A percentile compares a stretch with the other conserved stretches of the same genome.
These are phyloP conservation scores for Helicoverpa armigera DNA, from an alignment of 1,140 invertebrate genomes.

Conservation along the genomic window DNA sequence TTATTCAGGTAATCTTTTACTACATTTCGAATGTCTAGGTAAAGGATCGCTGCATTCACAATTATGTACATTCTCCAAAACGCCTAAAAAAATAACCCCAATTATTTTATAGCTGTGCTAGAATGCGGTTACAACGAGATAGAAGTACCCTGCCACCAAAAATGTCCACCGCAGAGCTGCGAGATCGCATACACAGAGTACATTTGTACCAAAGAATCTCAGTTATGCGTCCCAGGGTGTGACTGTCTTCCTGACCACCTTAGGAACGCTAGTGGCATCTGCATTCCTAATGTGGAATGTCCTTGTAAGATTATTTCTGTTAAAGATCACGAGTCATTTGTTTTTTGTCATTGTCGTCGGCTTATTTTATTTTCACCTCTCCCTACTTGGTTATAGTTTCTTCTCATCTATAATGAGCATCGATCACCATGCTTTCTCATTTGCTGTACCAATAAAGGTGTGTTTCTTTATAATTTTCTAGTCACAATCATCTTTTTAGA, in stretches of 20 bases:
- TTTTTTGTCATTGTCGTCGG: background rate
- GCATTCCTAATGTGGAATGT: conserved; percentile 57
- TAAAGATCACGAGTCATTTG: no score
- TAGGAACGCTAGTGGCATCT: conserved; percentile 44
- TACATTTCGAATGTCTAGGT: no score
- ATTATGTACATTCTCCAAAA: no score
- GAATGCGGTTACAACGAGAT: conserved; percentile 55
- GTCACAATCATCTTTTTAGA: no score
- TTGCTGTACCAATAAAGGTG: no score
- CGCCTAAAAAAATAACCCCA: background rate
- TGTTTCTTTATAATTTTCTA: no score
- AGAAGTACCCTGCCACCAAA: conserved; percentile 29
- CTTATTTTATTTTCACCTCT: background rate
- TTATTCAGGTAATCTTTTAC: no score
- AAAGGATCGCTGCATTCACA: no score
- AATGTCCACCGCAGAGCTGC: conserved; percentile 56
- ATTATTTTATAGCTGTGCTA: conserved; percentile 26
- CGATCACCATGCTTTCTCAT: background rate
- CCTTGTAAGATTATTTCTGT: conserved; percentile 38
- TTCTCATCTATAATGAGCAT: background rate
- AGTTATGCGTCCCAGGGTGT: conserved; percentile 47
- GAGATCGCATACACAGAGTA: conserved; percentile 49
- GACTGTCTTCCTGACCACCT: conserved; percentile 52
- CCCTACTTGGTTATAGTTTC: no score
- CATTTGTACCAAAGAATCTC: conserved; percentile 3